Conservation (phyloP, 2,113 vertebrate species). For the Azemiops feae region DNA sequence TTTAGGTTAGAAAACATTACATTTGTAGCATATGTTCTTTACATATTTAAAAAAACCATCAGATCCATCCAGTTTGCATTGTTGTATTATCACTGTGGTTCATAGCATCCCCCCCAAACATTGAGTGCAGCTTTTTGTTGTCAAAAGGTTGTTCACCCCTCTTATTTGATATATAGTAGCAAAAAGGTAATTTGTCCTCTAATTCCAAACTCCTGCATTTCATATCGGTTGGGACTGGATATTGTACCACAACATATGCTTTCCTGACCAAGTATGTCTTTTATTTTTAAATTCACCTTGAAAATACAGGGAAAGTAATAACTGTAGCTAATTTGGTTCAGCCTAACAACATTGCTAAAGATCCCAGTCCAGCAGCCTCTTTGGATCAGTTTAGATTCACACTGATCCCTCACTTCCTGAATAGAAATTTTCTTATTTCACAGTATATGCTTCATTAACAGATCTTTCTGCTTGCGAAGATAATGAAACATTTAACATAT, state of each 20-base stretch:
- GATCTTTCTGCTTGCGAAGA: constrained; percentile 56
- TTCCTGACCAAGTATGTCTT: neutral
- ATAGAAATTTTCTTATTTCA: neutral
- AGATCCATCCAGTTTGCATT: neutral
- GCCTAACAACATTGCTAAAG: neutral
- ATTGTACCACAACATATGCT: fast-evolving
- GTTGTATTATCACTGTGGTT: neutral
- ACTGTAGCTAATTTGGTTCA: neutral
- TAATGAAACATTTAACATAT: constrained; percentile 64
- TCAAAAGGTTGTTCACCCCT: neutral
- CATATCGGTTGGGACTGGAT: neutral
- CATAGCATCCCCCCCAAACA: neutral
- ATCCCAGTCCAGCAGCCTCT: neutral
- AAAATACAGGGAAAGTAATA: neutral
- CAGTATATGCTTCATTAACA: constrained; percentile 46
- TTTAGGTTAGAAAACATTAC: neutral
- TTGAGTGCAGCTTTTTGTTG: neutral
- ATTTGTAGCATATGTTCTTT: neutral
- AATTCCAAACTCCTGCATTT: neutral
- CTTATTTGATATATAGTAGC: neutral
- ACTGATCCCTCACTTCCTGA: neutral
- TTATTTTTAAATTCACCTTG: neutral
- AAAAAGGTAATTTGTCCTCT: neutral
- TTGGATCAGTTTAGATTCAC: neutral
- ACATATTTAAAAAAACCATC: neutral